Evolutionary conservation across 2,113 vertebrate species (phyloP).

Genomic region (Connochaetes taurinus): DNA sequence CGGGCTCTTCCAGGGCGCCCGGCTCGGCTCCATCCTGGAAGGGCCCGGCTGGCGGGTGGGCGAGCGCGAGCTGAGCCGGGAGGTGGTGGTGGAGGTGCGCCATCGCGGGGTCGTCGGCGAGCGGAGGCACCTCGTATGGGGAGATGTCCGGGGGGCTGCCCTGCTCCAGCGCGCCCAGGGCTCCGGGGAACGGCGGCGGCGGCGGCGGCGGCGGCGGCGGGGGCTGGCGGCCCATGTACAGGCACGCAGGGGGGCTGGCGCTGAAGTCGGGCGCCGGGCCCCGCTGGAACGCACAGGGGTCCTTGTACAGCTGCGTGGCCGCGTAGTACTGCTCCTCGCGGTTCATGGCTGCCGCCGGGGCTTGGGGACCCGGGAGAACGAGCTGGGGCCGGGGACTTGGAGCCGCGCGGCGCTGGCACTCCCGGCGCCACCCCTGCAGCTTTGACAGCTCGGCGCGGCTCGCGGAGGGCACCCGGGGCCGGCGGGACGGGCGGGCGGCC

Average conservation of each 20-base stretch:
- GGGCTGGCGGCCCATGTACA: slow-evolving; percentile 92
- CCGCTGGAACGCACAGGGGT: slow-evolving; percentile 92
- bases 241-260: slow-evolving; percentile 90
- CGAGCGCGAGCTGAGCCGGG: slow-evolving; percentile 79
- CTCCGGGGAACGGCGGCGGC: slow-evolving; percentile 74
- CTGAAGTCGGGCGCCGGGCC: slow-evolving; percentile 86
- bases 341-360: slow-evolving; percentile 86
- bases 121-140: slow-evolving; percentile 86
- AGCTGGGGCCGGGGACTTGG: slow-evolving; percentile 44
- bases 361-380: not conserved
- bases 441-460: slow-evolving; percentile 79
- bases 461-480: not conserved
- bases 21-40: slow-evolving; percentile 84
- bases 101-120: slow-evolving; percentile 86
- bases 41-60: slow-evolving; percentile 78
- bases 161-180: slow-evolving; percentile 85
- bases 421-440: slow-evolving; percentile 31
- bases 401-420: slow-evolving; percentile 34
- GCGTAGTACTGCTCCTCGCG: slow-evolving; percentile 92
- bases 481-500: slow-evolving; percentile 33
- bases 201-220: slow-evolving; percentile 73
- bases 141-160: slow-evolving; percentile 87
- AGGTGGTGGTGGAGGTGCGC: slow-evolving; percentile 84
- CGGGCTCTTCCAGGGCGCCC: slow-evolving; percentile 81
- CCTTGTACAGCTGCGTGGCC: slow-evolving; percentile 91